A percentile compares a stretch with the other conserved stretches of the same genome.
Conservation (phyloP, 1,140 invertebrate species). For the Globodera ellingtonae region DNA sequence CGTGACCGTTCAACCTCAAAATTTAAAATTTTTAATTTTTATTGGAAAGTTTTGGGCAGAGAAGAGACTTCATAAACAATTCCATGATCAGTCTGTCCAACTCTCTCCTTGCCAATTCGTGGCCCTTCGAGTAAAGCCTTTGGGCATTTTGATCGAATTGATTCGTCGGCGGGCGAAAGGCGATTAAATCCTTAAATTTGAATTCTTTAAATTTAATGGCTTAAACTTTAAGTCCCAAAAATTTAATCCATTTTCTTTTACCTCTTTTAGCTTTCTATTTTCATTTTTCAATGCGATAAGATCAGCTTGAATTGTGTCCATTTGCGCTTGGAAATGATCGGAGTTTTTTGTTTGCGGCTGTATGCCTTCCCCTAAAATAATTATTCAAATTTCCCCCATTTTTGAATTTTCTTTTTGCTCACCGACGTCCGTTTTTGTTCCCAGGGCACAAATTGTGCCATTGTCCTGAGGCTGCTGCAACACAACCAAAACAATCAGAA, state of each 20-base stretch:
- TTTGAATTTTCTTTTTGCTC: not conserved
- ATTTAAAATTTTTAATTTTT: no score
- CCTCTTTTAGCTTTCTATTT: conserved; percentile 12
- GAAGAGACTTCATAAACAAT: no score
- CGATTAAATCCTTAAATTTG: no score
- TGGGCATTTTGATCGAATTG: no score
- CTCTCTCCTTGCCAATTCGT: no score
- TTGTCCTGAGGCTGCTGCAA: not conserved
- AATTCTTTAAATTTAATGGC: no score
- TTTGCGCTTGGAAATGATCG: not conserved
- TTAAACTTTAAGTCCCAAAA: not conserved
- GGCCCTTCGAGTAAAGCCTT: no score
- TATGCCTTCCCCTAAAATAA: not conserved
- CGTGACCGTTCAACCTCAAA: no score
- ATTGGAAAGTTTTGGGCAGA: no score
- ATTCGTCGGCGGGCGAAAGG: no score
- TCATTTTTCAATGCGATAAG: conserved; percentile 6
- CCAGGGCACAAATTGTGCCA: not conserved
- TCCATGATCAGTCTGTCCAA: no score
- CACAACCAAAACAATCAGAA: not conserved
- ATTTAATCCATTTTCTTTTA: not conserved
- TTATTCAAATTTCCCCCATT: not conserved
- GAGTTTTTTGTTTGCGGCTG: not conserved
- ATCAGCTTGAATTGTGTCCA: not conserved
- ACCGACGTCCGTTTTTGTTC: not conserved